Base-by-base conservation (phyloP, 2,888 invertebrate genomes). In the Scaptomyza cyrtandrae region DNA sequence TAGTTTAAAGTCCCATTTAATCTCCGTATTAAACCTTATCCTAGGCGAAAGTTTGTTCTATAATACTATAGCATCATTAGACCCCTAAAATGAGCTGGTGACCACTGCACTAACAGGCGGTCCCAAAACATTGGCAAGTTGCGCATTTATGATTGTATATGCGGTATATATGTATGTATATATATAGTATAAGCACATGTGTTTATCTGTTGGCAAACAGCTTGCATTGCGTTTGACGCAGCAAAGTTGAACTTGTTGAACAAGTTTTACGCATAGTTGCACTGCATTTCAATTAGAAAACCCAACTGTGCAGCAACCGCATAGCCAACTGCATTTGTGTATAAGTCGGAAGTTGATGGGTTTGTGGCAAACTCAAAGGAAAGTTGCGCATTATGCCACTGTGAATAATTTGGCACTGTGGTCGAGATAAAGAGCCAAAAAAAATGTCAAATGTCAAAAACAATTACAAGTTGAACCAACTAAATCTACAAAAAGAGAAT, bases 201-300 rank as follows among this genome's bases (percentile, higher is more conserved):
- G 69, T 27, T 35, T 62, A 53, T 46, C 46, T 45, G 24, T 44
- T 45, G 43, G 63, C 55, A 66, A 75, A 66, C 64, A 59, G 67
- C 61, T 62, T 68, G 61, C 35, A 50, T 41, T 75, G 66, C 63
- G 56, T 75, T 84, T 75, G 65, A 44, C 35, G 52, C 52, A 46
- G 19, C 24, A 37, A 52, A 57, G 37, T 27, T n/a, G 37, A 16
- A 74, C 52, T 62, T 67, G 61, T 43, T 71, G 52, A 69, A 71
- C 77, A 75, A 84, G 70, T 81, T 86, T 69, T 27, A 72, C 75
- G 71, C 86, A 78, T 54, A 72, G 78, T 74, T 82, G 71, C 52
- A 55, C 76, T 55, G 74, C 33, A 80, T 83, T 78, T 83, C 76
- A 83, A 86, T 86, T 81, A 83, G 59, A 67, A 68, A 71, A 53